Evolutionary conservation across 2,888 invertebrate genomes (phyloP).

Genomic region (Chydorus sphaericus): DNA sequence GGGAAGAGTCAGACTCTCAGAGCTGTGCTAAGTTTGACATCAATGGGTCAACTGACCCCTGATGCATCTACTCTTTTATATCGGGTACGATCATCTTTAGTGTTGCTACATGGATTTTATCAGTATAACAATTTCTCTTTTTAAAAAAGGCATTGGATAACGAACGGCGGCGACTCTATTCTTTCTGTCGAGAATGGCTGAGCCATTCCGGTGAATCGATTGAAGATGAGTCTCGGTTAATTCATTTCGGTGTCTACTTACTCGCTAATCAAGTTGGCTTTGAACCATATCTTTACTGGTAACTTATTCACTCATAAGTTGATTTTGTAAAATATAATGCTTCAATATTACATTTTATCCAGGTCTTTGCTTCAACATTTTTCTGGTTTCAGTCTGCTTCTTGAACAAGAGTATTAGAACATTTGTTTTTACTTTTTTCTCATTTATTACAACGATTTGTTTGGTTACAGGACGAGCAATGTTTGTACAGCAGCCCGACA

Average conservation of each 20-base stretch:
- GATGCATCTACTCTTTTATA: not conserved
- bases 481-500: not conserved
- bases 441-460: not conserved
- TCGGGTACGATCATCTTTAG: not conserved
- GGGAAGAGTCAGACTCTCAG: not conserved
- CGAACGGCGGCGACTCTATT: not conserved
- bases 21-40: not conserved
- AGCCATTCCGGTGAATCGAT: not conserved
- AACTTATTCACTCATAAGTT: no score
- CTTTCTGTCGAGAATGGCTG: not conserved
- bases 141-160: not conserved
- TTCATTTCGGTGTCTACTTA: not conserved
- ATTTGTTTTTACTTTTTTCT: not conserved
- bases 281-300: not conserved
- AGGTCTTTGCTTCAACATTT: not conserved
- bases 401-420: not conserved
- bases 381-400: not conserved
- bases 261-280: not conserved
- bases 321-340: no score
- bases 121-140: not conserved
- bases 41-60: not conserved
- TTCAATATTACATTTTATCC: no score
- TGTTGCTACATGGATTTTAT: not conserved
- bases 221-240: not conserved
- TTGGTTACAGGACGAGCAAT: not conserved